Conservation (phyloP, 2,113 vertebrate species). For the Dicaeum eximium region DNA sequence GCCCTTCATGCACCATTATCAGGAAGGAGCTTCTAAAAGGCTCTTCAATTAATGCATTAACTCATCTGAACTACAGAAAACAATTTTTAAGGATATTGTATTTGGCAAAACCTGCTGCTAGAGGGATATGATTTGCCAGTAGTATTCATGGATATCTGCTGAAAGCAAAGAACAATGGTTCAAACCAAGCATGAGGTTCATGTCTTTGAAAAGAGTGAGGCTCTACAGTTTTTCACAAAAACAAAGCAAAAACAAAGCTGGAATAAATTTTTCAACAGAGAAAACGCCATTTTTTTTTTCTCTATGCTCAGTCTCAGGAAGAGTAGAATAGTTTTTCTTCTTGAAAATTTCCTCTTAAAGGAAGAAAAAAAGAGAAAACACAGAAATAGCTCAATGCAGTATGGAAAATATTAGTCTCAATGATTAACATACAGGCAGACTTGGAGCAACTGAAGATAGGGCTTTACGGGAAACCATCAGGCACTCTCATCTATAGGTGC, state of each 20-base stretch:
- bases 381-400: background rate
- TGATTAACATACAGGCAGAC: background rate
- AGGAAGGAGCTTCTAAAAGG: background rate
- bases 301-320: background rate
- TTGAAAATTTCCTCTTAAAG: background rate
- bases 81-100: background rate
- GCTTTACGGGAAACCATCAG: background rate
- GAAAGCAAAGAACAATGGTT: background rate
- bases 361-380: background rate
- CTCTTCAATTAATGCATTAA: background rate
- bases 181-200: background rate
- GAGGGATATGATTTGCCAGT: background rate
- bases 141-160: background rate
- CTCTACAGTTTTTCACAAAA: background rate
- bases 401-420: background rate
- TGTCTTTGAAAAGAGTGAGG: background rate
- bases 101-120: background rate
- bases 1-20: background rate
- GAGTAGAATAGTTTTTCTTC: background rate
- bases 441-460: background rate
- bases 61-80: background rate
- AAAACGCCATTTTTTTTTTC: background rate
- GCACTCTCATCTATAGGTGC: background rate
- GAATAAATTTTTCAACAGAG: background rate
- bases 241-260: background rate